Evolutionary conservation across 2,113 vertebrate species (phyloP), one percentile per base, ranked within the genome.

Genomic region (Fregetta grallaria): DNA sequence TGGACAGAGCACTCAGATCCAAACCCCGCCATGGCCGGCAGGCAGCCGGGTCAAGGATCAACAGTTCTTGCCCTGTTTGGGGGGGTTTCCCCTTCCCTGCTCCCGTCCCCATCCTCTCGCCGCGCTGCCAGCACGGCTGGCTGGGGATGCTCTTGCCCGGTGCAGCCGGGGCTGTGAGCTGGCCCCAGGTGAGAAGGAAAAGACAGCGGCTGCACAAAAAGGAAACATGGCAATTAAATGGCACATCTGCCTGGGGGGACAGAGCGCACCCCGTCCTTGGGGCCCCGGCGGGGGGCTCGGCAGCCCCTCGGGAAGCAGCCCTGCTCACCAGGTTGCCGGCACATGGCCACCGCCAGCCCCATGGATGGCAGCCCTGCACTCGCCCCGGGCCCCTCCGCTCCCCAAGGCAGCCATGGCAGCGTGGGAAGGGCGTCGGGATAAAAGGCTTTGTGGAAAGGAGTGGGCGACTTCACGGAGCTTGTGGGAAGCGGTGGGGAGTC

Each of bases 241-340:
- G 67, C n/a, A 36, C 25, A 32, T 88, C 63, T 72, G 32, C 67
- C 47, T 16, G 72, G 0, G 1, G 47, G 36, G 38, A 68, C 42
- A 34, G 18, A 6, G 26, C 1, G 1, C 25, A 0, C 20, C 22
- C 32, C 6, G 3, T 36, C 45, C 70, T 45, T 8, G 7, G 20
- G 16, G 13, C 13, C 36, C 8, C 1, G 0, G 32, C 0, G 3
- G 11, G 20, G 34, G 34, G 3, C 45, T 74, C 5, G 0, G n/a
- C 56, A 74, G 21, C 4, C 17, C 36, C 11, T 15, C 2, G 2
- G 45, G 26, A 40, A 55, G 13, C 68, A 88, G 30, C 77, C 63
- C 38, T 40, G 87, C 45, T 74, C 4, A 0, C 40, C 7, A 2
- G 47, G 36, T 42, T 58, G 22, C 20, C 0, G 5, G 22, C 12